Conservation (phyloP, 2,888 invertebrate species). For the Esperia sulphurella region DNA sequence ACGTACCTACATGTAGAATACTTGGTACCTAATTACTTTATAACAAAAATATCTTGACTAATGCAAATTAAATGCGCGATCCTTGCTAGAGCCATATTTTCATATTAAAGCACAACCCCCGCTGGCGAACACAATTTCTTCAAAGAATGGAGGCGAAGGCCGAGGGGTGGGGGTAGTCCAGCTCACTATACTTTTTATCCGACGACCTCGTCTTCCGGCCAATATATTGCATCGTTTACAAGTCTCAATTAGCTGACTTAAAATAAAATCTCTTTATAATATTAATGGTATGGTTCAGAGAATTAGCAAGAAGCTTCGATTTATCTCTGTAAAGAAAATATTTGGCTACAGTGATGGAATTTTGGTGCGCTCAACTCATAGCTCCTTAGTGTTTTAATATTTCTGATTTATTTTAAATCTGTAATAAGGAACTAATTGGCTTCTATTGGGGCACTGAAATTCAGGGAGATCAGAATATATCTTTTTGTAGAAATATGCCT, state of each 20-base stretch:
- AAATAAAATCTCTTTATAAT: too few species aligned
- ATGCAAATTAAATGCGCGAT: constrained; percentile 62
- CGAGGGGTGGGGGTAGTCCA: constrained; percentile 20
- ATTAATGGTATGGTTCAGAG: not conserved
- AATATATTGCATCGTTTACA: constrained; percentile 21
- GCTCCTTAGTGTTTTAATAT: too few species aligned
- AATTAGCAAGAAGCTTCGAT: not conserved
- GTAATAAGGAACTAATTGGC: too few species aligned
- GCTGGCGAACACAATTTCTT: constrained; percentile 63
- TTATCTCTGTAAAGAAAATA: constrained; percentile 6
- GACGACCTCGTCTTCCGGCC: constrained; percentile 19
- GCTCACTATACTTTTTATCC: constrained; percentile 24
- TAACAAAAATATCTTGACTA: constrained; percentile 28
- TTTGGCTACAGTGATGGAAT: too few species aligned
- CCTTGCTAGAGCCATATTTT: constrained; percentile 62
- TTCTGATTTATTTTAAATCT: too few species aligned
- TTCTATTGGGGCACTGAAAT: too few species aligned
- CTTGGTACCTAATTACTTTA: not conserved
- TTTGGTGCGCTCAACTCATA: too few species aligned
- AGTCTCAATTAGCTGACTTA: constrained; percentile 14
- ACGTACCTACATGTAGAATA: not conserved
- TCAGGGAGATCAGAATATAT: too few species aligned
- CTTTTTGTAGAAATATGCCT: too few species aligned
- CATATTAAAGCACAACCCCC: constrained; percentile 59
- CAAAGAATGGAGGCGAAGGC: constrained; percentile 33